Percentiles rank a stretch among this genome's conserved stretches.
These are phyloP conservation scores for Drosophila kanapiae DNA, from an alignment of 1,140 invertebrate genomes.

Conservation along the genomic window DNA sequence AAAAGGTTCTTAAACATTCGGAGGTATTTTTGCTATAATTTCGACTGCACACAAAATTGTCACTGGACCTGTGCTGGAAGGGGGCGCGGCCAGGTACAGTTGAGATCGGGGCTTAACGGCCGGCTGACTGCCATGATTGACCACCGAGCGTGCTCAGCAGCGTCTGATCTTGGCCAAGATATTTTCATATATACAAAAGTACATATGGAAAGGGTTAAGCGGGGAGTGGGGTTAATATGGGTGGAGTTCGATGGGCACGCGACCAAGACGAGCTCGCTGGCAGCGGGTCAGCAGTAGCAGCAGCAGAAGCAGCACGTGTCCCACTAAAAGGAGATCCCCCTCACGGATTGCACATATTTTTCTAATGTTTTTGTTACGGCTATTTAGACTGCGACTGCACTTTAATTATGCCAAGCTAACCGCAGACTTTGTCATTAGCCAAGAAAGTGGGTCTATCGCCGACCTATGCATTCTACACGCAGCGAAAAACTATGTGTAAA, in stretches of 20 bases:
- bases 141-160: conserved; percentile 28
- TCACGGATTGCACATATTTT: not conserved
- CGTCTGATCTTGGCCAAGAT: conserved; percentile 24
- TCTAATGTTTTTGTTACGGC: conserved; percentile 14
- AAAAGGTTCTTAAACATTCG: not conserved
- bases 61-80: not conserved
- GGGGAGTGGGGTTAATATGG: conserved; percentile 3
- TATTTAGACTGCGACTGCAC: conserved; percentile 53
- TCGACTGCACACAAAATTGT: too few species aligned
- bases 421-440: conserved; percentile 53
- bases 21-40: not conserved
- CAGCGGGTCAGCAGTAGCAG: conserved; percentile 10
- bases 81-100: conserved; percentile 60
- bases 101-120: conserved; percentile 65
- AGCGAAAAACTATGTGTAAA: not conserved
- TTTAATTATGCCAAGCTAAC: conserved; percentile 63
- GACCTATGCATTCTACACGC: not conserved
- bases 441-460: conserved; percentile 30
- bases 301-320: conserved; percentile 36
- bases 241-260: conserved; percentile 33
- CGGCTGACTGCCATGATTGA: conserved; percentile 70
- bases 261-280: conserved; percentile 34
- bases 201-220: not conserved
- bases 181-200: not conserved
- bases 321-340: not conserved